phyloP scores from a whole-genome alignment of 1,140 invertebrate species.

The Dendrolimus kikuchii region DNA sequence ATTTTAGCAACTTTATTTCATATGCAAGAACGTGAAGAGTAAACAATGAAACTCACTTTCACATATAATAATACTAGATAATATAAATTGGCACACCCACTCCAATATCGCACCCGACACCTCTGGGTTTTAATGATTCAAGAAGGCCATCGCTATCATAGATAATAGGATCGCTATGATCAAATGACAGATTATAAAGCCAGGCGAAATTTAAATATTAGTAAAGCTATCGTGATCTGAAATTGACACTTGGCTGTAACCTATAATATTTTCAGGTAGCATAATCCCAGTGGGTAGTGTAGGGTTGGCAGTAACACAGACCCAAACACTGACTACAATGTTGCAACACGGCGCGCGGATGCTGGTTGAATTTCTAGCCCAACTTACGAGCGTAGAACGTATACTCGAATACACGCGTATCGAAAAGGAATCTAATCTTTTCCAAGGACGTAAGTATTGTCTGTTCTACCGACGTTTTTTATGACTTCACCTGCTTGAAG shows the following conservation, averaged over 20 bases:
- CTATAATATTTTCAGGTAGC: constrained; percentile 23
- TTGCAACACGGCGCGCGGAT: constrained; percentile 89
- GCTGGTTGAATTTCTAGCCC: constrained; percentile 85
- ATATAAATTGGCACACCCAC: no score
- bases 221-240: not conserved
- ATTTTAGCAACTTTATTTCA: no score
- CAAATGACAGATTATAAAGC: no score
- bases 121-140: no score
- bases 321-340: constrained; percentile 85
- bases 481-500: no score
- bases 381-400: constrained; percentile 89
- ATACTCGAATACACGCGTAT: constrained; percentile 83
- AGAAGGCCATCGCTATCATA: no score
- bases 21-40: no score
- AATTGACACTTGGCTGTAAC: not conserved
- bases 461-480: not conserved
- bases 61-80: no score
- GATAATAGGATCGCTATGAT: no score
- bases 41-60: no score
- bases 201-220: no score
- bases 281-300: constrained; percentile 73
- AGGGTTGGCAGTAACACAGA: constrained; percentile 85
- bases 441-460: constrained; percentile 45
- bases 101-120: no score
- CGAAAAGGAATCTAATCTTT: constrained; percentile 74